These are phyloP conservation scores for Thecophora atra DNA, from an alignment of 2,888 invertebrate genomes.

Conservation along the genomic window DNA sequence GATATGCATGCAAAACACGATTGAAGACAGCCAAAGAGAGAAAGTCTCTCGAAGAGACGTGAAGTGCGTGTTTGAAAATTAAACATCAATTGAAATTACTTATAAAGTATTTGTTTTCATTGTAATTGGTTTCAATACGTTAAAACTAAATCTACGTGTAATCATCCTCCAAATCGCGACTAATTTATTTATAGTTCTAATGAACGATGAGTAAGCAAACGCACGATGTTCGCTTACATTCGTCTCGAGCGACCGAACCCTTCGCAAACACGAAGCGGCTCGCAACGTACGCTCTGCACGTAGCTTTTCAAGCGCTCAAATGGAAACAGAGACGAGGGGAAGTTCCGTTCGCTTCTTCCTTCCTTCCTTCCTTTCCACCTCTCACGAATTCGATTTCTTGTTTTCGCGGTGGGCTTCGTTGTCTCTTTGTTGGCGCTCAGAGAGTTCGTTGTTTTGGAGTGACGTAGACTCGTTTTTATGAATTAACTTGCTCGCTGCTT, in stretches of 20 bases:
- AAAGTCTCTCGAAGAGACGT: not conserved
- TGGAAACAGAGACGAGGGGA: not conserved
- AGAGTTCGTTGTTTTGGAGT: not conserved
- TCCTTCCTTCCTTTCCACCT: not conserved
- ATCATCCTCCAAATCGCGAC: too few relatives aligned
- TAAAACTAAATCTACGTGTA: too few relatives aligned
- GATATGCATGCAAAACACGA: constrained; percentile 15
- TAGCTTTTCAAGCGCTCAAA: not conserved
- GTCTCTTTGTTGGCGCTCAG: not conserved
- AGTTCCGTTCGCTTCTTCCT: not conserved
- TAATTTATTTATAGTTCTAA: too few relatives aligned
- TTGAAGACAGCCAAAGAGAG: constrained; percentile 1
- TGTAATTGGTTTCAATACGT: too few relatives aligned
- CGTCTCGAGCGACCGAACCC: too few relatives aligned
- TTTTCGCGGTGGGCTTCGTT: not conserved
- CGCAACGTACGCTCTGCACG: not conserved
- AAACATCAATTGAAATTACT: too few relatives aligned
- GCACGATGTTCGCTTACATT: constrained; percentile 3
- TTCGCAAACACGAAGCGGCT: too few relatives aligned
- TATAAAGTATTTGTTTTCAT: too few relatives aligned
- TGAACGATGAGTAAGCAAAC: constrained; percentile 11
- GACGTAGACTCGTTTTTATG: constrained; percentile 1
- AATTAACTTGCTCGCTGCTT: constrained; percentile 6
- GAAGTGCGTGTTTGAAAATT: not conserved
- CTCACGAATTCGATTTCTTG: too few relatives aligned